Base-by-base conservation (phyloP, 2,888 invertebrate genomes). In the Deilephila elpenor region DNA sequence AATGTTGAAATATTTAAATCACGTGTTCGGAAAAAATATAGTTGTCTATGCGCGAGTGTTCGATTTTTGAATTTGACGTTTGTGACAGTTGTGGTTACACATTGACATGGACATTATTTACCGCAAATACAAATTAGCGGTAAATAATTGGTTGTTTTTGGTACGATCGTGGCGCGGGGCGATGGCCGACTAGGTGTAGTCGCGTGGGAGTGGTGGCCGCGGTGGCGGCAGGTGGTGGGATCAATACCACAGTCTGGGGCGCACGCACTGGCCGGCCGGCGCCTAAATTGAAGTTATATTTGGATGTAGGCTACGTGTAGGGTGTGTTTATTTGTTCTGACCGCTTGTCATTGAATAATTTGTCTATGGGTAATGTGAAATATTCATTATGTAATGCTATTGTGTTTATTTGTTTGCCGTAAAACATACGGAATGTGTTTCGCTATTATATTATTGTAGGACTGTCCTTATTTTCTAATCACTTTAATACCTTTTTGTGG, bases 261-360 rank as follows among this genome's bases (percentile, higher is more conserved):
- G 93, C 92, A 94, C 94, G 94, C 94, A 94, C 90, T 93, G 93
- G 89, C 93, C 93, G 90, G 86, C 87, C 83, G 78, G 78, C 81
- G 79, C 82, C 80, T 79, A 70, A 78, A 78, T 79, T 78, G 82
- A 82, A 78, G 85, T 89, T 92, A 91, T 90, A 90, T 91, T 89
- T 89, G 87, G 87, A 86, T 79, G 79, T 84, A 84, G 81, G 85
- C 84, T 82, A 76, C 82, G 77, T 82, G 78, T 74, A 78, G 86
- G 88, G 88, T 78, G 87, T 83, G 84, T 86, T 77, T 78, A 73
- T 77, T 82, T 80, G 75, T 81, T 79, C 78, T 32, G 59, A 17
- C 7, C 59, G 19, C 56, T n/a, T 67, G 25, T 67, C 51, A 51
- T 44, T 51, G 67, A 17, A 74, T 77, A 76, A 75, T 75, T 78